Evolutionary conservation across 2,888 invertebrate genomes (phyloP), one percentile per base, ranked within the genome.

Genomic region (Pseudoips prasinana): DNA sequence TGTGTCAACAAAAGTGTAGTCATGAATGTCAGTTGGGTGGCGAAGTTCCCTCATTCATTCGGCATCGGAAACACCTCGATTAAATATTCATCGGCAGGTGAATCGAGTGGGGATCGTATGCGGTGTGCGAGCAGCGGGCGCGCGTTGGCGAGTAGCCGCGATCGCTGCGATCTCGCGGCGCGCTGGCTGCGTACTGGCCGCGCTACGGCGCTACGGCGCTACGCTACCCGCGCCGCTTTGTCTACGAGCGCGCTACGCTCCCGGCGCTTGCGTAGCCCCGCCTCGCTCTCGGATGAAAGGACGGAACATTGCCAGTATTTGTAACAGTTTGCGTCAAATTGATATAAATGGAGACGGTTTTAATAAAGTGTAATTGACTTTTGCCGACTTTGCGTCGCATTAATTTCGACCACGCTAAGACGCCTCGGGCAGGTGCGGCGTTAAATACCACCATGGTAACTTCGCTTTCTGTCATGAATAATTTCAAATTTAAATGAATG

Each of bases 341-440:
- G 87, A 88, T 87, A 88, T 88, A 87, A 88, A 87, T 88, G 86
- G 85, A 86, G 87, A 86, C 79, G 86, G 85, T 86, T 88, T 88
- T 88, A 88, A 88, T 88, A 87, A 87, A 87, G 84, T 87, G 84
- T 88, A 88, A 88, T 88, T 87, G 87, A 88, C 87, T 88, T 87
- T 86, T 86, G 86, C 82, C 81, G 83, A 88, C 81, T 87, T 86
- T 81, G 81, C 83, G 81, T 82, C 82, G 81, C 85, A 85, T 85
- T 86, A 86, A 86, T 87, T 86, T 86, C 74, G 82, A 81, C 84
- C 84, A 84, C 82, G 84, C 80, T 79, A 77, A 86, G 83, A 78
- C 76, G 84, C 84, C 79, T 71, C 75, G 66, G 84, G 86, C 86
- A 87, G 87, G 85, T 87, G 85, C 77, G 78, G 64, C 73, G 75